Base-by-base conservation (phyloP, 2,113 vertebrate genomes). In the Arenaria interpres region DNA sequence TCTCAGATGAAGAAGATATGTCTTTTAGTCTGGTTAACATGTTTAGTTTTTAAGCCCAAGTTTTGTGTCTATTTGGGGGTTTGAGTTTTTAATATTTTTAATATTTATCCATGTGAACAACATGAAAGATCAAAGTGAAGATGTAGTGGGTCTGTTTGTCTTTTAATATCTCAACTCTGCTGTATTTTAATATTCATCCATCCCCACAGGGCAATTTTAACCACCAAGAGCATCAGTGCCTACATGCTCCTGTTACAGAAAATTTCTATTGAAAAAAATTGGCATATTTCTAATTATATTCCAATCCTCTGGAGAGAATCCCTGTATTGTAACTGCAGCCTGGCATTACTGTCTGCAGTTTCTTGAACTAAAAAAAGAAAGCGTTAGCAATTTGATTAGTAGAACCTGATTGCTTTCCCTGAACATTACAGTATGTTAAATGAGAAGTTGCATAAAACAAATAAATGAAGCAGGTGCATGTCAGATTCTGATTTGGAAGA, bases 381-480 rank as follows among this genome's bases (percentile, higher is more conserved):
- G 54, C 25, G 30, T 85, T 88, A 92, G 91, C 62, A 90, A 96
- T 97, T 95, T 96, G 90, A 95, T 97, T 88, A 87, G 79, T 63
- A 69, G 76, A 92, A 95, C 33, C 81, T 32, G 77, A 95, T 96
- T 96, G 71, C 63, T 92, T 96, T 96, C 90, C 54, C 89, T 97
- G 87, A 96, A 91, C 85, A 85, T 90, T 93, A 94, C 53, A 95
- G 77, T 72, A 63, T 90, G 64, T 84, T 93, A 90, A 98, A 96
- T 78, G 62, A 90, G 95, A 94, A 87, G 79, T 64, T 75, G 80
- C 60, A 81, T 84, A 94, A 90, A 97, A 97, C 80, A 97, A 98
- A 97, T 51, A 94, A 77, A 94, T 32, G 93, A 92, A 96, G 91
- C 96, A 98, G 97, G 95, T 98, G 97, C 75, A 43, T 88, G 77